phyloP scores from a whole-genome alignment of 2,113 vertebrate genomes.

The Rhabdornis inornatus region DNA sequence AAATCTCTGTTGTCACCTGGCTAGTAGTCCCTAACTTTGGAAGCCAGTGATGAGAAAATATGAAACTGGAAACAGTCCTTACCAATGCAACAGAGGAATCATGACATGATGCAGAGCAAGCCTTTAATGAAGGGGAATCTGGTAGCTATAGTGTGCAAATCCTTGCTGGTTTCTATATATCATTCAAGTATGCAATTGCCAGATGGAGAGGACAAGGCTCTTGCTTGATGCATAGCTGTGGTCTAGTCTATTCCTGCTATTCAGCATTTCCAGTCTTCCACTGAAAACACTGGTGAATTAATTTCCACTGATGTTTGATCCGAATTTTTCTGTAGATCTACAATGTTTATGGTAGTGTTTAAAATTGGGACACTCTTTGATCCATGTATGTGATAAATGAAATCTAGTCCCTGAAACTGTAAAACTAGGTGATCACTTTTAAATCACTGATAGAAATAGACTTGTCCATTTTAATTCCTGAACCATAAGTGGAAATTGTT shows the following conservation, averaged over 20 bases:
- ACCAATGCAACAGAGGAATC: neutral
- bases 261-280: neutral
- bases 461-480: neutral
- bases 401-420: accelerated
- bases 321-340: neutral
- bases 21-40: neutral
- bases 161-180: neutral
- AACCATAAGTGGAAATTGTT: neutral
- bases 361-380: neutral
- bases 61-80: neutral
- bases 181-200: neutral
- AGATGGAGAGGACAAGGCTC: neutral
- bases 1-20: neutral
- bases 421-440: neutral
- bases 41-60: neutral
- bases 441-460: neutral
- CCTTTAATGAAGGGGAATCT: neutral
- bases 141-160: neutral
- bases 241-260: neutral
- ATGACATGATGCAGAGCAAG: neutral
- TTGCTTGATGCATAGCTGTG: neutral
- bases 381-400: neutral
- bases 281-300: neutral
- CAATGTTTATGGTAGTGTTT: neutral
- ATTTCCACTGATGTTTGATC: neutral